A percentile compares a stretch with the other conserved stretches of the same genome.
phyloP scores from a whole-genome alignment of 2,113 vertebrate genomes.

The Callorhinus ursinus region DNA sequence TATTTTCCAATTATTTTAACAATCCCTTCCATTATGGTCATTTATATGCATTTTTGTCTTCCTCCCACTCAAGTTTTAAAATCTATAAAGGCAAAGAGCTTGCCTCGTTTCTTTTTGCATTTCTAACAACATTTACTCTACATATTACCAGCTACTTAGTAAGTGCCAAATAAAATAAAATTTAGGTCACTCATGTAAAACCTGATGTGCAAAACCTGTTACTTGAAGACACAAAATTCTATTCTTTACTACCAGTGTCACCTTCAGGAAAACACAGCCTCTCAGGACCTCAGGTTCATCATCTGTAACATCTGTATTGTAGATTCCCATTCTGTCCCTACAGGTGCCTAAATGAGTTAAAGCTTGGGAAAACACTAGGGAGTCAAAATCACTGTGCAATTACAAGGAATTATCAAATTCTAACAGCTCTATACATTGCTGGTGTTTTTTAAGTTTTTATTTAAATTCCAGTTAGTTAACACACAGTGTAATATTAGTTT shows the following conservation, averaged over 20 bases:
- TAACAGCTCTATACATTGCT: background rate
- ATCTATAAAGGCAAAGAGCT: background rate
- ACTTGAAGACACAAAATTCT: background rate
- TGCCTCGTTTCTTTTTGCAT: background rate
- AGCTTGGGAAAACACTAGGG: background rate
- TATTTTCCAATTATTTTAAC: background rate
- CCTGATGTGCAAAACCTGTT: background rate
- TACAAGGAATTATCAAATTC: background rate
- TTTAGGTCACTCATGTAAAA: background rate
- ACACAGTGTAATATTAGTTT: background rate
- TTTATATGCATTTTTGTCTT: background rate
- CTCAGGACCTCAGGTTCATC: background rate
- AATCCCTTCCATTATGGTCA: background rate
- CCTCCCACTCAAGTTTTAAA: background rate
- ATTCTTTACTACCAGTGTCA: background rate
- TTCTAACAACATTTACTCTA: slow-evolving; percentile 2
- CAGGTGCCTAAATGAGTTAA: background rate
- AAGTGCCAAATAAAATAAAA: background rate
- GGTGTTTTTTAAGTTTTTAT: background rate
- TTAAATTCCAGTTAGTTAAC: background rate
- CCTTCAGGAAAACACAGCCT: background rate
- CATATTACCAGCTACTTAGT: background rate
- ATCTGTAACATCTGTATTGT: too few relatives aligned
- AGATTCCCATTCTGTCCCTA: background rate
- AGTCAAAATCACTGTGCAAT: background rate